Evolutionary conservation across 2,888 invertebrate species (phyloP).

Genomic region (Celastrina argiolus): DNA sequence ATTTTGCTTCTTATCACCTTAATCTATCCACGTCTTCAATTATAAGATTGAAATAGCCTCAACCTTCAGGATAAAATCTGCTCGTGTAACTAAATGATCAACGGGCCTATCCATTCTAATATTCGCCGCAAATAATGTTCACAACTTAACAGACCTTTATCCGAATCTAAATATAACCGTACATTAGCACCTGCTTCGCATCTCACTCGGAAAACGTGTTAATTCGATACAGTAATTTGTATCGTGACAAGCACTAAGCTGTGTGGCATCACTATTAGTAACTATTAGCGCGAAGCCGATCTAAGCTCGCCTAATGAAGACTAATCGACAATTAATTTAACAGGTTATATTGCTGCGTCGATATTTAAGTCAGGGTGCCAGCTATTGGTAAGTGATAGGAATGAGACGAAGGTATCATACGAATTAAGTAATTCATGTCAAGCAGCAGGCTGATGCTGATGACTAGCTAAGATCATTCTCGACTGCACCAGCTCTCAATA

Average conservation of each 20-base stretch:
- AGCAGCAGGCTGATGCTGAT: not conserved
- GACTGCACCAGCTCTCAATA: no score
- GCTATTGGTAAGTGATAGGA: not conserved
- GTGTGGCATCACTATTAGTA: conserved; percentile 59
- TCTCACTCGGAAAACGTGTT: conserved; percentile 29
- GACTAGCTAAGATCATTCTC: no score
- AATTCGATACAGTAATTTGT: conserved; percentile 37
- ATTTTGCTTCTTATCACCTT: no score
- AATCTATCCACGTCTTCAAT: no score
- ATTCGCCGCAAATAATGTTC: not conserved
- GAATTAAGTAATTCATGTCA: not conserved
- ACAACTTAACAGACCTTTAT: conserved; percentile 13
- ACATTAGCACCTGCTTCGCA: conserved; percentile 30
- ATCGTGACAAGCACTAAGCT: conserved; percentile 44
- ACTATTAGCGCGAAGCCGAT: conserved; percentile 60
- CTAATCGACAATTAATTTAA: conserved; percentile 70
- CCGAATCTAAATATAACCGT: conserved; percentile 2
- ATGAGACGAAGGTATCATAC: not conserved
- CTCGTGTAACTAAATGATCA: no score
- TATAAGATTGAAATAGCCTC: no score
- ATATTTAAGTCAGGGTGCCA: conserved; percentile 33
- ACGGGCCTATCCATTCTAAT: not conserved
- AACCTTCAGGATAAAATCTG: no score
- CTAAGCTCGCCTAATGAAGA: conserved; percentile 58
- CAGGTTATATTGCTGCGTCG: conserved; percentile 52